Percentiles rank a stretch among this genome's conserved stretches.
Evolutionary conservation across 2,888 invertebrate genomes (phyloP).

Genomic region (Hydrotaea cyrtoneurina): DNA sequence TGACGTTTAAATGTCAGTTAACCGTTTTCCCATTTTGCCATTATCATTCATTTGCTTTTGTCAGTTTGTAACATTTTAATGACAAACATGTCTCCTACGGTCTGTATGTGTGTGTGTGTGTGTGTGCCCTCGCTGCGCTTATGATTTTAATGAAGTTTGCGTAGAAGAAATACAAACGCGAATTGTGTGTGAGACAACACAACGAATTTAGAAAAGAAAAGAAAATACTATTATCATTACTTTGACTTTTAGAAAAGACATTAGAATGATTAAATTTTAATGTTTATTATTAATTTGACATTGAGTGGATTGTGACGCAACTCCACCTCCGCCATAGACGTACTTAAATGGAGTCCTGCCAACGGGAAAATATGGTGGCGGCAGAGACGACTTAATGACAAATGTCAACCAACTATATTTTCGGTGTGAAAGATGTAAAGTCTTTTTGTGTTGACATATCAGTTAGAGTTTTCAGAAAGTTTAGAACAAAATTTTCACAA

Average conservation of each 20-base stretch:
- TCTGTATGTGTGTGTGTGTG: too few relatives aligned
- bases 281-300: slow-evolving; percentile 54
- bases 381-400: too few relatives aligned
- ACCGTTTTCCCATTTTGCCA: slow-evolving; percentile 15
- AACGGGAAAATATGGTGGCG: too few relatives aligned
- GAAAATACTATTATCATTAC: slow-evolving; percentile 42
- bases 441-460: too few relatives aligned
- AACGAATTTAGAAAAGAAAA: slow-evolving; percentile 10
- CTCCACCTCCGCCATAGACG: too few relatives aligned
- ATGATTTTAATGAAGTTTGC: slow-evolving; percentile 47
- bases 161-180: neutral
- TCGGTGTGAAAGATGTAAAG: too few relatives aligned
- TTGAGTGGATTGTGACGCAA: slow-evolving; percentile 32
- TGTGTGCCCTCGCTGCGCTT: neutral
- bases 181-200: neutral
- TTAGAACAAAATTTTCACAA: too few relatives aligned
- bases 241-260: neutral
- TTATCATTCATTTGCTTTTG: slow-evolving; percentile 24
- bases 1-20: slow-evolving; percentile 40
- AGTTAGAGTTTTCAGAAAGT: too few relatives aligned
- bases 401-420: too few relatives aligned
- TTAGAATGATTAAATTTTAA: slow-evolving; percentile 42
- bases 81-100: slow-evolving; percentile 50
- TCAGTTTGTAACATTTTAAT: slow-evolving; percentile 45
- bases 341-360: too few relatives aligned